Conservation (phyloP, 1,140 invertebrate genomes). For the Gonioctena quinquepunctata region DNA sequence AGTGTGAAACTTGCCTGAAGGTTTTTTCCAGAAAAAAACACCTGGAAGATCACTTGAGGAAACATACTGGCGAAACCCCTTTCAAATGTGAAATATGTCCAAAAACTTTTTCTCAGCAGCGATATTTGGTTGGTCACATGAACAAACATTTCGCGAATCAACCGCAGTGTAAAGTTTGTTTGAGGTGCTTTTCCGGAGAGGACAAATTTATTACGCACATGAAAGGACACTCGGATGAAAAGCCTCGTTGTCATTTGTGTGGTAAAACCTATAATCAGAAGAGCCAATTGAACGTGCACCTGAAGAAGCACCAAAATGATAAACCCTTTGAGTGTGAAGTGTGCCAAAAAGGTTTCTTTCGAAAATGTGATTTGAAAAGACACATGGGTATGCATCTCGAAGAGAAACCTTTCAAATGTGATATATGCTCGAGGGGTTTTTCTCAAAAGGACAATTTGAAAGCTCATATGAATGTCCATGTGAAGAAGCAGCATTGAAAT, state of each 20-base stretch:
- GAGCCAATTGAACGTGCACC: neutral
- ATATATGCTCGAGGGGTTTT: neutral
- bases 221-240: neutral
- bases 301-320: neutral
- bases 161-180: neutral
- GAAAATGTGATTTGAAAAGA: neutral
- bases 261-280: neutral
- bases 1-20: slow-evolving; percentile 26
- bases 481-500: neutral
- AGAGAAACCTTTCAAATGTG: neutral
- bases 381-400: neutral
- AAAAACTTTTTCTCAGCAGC: slow-evolving; percentile 46
- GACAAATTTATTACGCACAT: neutral
- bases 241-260: neutral
- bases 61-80: slow-evolving; percentile 51
- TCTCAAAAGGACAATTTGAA: neutral
- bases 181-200: neutral
- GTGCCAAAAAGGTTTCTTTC: neutral
- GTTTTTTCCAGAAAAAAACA: slow-evolving; percentile 3
- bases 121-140: neutral
- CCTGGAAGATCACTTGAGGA: neutral
- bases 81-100: slow-evolving; percentile 69
- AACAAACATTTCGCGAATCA: neutral
- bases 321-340: neutral
- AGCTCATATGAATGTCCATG: neutral